Conservation (phyloP, 2,888 invertebrate genomes). For the Pedicia rivosa region DNA sequence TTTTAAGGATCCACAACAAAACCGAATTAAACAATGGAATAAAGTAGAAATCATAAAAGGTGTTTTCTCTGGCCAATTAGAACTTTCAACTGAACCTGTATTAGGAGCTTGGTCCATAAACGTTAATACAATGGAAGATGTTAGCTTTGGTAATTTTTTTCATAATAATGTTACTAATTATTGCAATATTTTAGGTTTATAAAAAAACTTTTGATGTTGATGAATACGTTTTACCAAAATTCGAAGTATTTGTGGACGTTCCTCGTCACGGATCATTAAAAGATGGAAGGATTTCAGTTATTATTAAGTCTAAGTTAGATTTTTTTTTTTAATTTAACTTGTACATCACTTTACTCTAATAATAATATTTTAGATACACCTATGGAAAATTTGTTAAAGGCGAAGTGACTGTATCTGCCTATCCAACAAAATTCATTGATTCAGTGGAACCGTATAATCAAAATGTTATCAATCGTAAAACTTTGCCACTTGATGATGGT, state of each 20-base stretch:
- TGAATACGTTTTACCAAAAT: conserved; percentile 86
- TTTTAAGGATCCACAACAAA: conserved; percentile 55
- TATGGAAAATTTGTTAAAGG: conserved; percentile 79
- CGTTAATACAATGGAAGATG: too few species aligned
- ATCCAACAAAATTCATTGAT: conserved; percentile 56
- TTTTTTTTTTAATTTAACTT: too few species aligned
- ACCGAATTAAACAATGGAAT: conserved; percentile 69
- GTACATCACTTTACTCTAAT: too few species aligned
- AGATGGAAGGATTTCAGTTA: conserved; percentile 60
- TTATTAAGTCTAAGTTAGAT: conserved; percentile 69
- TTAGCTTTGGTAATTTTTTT: too few species aligned
- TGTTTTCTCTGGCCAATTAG: conserved; percentile 57
- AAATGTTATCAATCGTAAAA: conserved; percentile 45
- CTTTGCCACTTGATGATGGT: conserved; percentile 46
- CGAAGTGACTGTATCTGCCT: conserved; percentile 67
- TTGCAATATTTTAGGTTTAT: too few species aligned
- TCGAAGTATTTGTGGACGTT: conserved; percentile 70
- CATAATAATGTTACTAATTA: too few species aligned
- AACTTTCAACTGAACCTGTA: conserved; percentile 66
- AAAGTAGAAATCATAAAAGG: conserved; percentile 51
- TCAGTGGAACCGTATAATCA: conserved; percentile 28
- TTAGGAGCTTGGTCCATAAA: conserved; percentile 79
- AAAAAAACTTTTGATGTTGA: conserved; percentile 52
- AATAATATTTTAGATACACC: too few species aligned
- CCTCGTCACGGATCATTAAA: conserved; percentile 68